These are phyloP conservation scores for Oceanites oceanicus DNA, from an alignment of 2,113 vertebrate genomes.

Conservation along the genomic window DNA sequence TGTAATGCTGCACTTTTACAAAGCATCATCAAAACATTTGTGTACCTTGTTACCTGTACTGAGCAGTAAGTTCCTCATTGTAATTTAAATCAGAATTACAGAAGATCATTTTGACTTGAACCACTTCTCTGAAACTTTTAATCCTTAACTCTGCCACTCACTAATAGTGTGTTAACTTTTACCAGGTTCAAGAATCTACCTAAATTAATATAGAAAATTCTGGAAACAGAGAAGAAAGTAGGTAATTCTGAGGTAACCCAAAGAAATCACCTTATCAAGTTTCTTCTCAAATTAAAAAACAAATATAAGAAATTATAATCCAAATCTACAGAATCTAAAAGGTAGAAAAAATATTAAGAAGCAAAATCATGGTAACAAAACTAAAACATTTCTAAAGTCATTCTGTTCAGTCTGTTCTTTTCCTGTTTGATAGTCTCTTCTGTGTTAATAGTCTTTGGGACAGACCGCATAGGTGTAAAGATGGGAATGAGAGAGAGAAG, in stretches of 20 bases:
- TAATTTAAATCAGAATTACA: not conserved
- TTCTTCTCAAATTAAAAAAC: not conserved
- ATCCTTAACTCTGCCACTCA: not conserved
- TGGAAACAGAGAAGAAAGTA: not conserved
- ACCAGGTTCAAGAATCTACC: not conserved
- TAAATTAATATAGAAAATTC: not conserved
- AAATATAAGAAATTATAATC: not conserved
- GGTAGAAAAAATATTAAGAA: not conserved
- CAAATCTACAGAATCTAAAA: not conserved
- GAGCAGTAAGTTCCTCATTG: not conserved
- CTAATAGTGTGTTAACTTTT: not conserved
- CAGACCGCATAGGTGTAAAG: not conserved
- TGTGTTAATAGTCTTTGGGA: not conserved
- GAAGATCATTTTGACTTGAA: not conserved
- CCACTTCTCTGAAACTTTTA: not conserved
- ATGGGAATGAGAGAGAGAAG: not conserved
- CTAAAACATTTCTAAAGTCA: not conserved
- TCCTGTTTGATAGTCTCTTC: not conserved
- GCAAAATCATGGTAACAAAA: not conserved
- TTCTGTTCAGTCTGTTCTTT: not conserved
- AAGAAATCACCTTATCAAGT: not conserved
- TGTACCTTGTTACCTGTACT: not conserved
- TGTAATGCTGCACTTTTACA: not conserved
- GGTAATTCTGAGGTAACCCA: not conserved
- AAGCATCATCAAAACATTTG: not conserved